Evolutionary conservation across 2,888 invertebrate genomes (phyloP), one percentile per base, ranked within the genome.

Genomic region (Archips crataeganus): DNA sequence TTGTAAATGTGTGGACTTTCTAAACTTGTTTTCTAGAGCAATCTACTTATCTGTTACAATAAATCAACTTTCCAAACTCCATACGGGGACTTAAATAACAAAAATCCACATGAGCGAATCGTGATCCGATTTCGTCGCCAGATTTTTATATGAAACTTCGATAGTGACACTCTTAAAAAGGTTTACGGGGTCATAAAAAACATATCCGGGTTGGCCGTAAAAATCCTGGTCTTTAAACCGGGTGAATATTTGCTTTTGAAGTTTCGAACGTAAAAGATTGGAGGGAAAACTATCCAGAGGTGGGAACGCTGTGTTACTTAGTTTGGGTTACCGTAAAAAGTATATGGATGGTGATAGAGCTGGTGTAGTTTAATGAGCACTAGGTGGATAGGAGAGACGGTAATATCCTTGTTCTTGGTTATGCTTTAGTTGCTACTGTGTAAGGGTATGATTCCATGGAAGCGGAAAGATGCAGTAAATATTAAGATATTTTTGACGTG

Each of bases 91-190:
- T 36, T 59, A 70, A 64, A 70, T 9, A 68, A 36, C 47, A 13
- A 23, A 59, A 57, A 63, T 63, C 49, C 39, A 23, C 49, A 47
- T 42, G 45, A 51, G 57, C 42, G 51, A 39, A 9, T 32, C 69
- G 42, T 64, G 69, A 73, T 73, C 68, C 69, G 69, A 73, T 57
- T 70, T 57, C 70, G 57, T 42, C 15, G 69, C 23, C 10, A 57
- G 73, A 73, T 69, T 73, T 39, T 73, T 68, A 68, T 68, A 68
- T 69, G 59, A 73, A 73, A 73, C 68, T 73, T 73, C 62, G 63
- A 69, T 69, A 73, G 73, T 73, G 68, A 73, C 68, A 73, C 59
- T 57, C 64, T 73, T 69, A 73, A 73, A 72, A 64, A 69, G 73
- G 72, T 73, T 73, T 73, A 73, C 49, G 34, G 64, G 57, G 69